A percentile compares a stretch with the other conserved stretches of the same genome.
Conservation (phyloP, 1,140 invertebrate species). For the Leptopilina boulardi region DNA sequence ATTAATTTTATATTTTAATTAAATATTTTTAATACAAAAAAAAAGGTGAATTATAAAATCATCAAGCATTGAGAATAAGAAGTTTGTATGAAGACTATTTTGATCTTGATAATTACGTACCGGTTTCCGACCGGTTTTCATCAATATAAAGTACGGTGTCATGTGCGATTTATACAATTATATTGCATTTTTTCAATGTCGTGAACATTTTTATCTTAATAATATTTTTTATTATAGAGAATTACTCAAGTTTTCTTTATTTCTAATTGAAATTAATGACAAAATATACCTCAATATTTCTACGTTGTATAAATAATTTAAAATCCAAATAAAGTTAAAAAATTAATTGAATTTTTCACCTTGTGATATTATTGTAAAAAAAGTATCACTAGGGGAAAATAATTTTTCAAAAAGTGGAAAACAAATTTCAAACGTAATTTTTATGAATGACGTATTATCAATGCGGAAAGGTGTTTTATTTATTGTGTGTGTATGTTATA, state of each 20-base stretch:
- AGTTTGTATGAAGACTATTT: not conserved
- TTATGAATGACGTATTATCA: too few species aligned
- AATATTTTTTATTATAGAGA: not conserved
- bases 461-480: too few species aligned
- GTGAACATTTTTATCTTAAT: not conserved
- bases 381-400: too few species aligned
- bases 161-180: not conserved
- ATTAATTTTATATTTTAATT: not conserved
- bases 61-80: not conserved
- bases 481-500: not conserved
- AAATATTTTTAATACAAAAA: not conserved
- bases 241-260: not conserved
- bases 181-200: not conserved
- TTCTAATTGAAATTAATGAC: not conserved
- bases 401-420: too few species aligned
- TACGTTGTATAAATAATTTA: not conserved
- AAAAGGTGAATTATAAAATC: not conserved
- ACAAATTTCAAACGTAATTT: too few species aligned
- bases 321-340: too few species aligned
- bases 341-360: too few species aligned
- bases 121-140: slow-evolving; percentile 24
- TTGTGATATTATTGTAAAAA: too few species aligned
- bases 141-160: slow-evolving; percentile 11
- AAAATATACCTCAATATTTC: not conserved
- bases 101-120: slow-evolving; percentile 28